Conservation (phyloP, 2,797 vertebrate genomes). For the Psittacula echo region DNA sequence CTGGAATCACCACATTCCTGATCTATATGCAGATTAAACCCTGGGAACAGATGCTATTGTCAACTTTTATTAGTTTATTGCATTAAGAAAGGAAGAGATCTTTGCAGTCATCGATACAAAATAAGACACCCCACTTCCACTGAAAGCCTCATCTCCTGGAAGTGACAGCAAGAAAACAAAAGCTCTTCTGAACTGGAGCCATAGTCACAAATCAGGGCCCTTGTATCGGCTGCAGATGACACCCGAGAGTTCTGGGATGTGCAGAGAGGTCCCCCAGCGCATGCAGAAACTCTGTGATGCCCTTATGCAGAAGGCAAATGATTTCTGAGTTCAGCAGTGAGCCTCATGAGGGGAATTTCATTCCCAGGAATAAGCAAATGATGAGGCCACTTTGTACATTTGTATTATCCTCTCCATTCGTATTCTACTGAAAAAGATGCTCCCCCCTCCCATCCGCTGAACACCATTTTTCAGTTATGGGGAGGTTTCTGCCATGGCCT, state of each 20-base stretch:
- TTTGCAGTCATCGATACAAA: background rate
- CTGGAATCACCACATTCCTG: slow-evolving; percentile 65
- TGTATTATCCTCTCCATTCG: background rate
- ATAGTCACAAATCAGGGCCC: background rate
- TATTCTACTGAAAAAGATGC: background rate
- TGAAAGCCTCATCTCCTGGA: background rate
- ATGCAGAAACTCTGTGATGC: background rate
- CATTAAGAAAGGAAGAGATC: slow-evolving; percentile 12
- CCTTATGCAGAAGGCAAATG: background rate
- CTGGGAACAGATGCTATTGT: slow-evolving; percentile 72
- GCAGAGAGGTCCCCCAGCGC: background rate
- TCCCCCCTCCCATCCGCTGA: background rate
- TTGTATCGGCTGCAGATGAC: fast-evolving
- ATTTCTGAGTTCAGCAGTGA: background rate
- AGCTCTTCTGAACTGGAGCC: background rate
- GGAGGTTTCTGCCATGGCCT: background rate
- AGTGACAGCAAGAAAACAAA: background rate
- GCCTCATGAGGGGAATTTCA: background rate
- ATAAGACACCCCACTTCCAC: background rate
- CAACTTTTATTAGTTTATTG: slow-evolving; percentile 67
- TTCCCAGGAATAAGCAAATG: background rate
- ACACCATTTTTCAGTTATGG: background rate
- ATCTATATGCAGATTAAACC: slow-evolving; percentile 72
- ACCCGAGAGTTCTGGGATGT: background rate
- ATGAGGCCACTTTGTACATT: background rate